Percentiles rank a stretch among this genome's conserved stretches.
Conservation (phyloP, 2,888 invertebrate genomes). For the Neoaliturus tenellus region DNA sequence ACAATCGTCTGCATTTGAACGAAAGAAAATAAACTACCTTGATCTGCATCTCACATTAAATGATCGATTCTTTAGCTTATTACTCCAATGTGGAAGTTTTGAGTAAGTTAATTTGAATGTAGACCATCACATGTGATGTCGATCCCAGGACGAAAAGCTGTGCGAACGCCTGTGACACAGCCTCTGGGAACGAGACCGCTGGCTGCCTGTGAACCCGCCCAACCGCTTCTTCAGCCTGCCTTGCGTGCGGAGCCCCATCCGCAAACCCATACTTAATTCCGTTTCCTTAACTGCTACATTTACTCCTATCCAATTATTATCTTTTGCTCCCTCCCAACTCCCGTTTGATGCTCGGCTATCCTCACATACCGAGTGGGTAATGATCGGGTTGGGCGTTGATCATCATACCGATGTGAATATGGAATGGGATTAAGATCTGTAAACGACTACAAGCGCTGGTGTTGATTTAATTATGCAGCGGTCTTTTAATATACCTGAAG, state of each 20-base stretch:
- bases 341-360: background rate
- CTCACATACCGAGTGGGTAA: background rate
- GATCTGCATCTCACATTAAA: no score
- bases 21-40: no score
- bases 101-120: no score
- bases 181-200: slow-evolving; percentile 29
- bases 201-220: background rate
- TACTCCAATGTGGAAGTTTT: no score
- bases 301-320: slow-evolving; percentile 35
- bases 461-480: no score
- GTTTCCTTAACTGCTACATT: slow-evolving; percentile 37
- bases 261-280: slow-evolving; percentile 41
- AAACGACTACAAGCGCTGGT: background rate
- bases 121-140: no score
- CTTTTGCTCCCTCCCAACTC: background rate
- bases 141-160: no score
- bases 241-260: slow-evolving; percentile 21
- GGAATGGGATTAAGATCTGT: background rate
- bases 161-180: background rate
- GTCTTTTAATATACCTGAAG: no score
- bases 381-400: background rate
- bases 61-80: no score
- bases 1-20: no score
- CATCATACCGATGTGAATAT: background rate
- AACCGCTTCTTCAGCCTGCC: slow-evolving; percentile 21